phyloP scores from a whole-genome alignment of 2,797 vertebrate species.

The Anolis apletophallus region DNA sequence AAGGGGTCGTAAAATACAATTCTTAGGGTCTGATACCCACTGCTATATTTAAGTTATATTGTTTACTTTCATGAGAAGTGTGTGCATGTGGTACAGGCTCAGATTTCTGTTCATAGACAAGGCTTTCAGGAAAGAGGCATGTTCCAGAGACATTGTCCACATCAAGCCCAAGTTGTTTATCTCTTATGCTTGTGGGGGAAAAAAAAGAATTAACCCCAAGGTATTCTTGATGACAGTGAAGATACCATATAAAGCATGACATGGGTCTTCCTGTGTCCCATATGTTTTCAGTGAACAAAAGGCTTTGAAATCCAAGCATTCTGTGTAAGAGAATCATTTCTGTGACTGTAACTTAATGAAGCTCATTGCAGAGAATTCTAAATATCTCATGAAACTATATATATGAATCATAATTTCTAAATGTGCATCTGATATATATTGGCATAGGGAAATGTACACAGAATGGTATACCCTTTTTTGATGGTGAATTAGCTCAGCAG shows the following conservation, averaged over 20 bases:
- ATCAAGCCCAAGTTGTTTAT: constrained; percentile 50
- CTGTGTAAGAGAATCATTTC: constrained; percentile 67
- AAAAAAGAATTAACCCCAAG: constrained; percentile 57
- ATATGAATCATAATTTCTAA: neutral
- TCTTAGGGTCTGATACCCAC: constrained; percentile 8
- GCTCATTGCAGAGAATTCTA: constrained; percentile 35
- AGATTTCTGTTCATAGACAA: constrained; percentile 47
- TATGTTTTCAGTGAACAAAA: constrained; percentile 63
- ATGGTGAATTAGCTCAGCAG: too few species aligned
- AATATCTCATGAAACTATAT: too few species aligned
- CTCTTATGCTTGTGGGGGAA: constrained; percentile 54
- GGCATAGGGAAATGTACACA: too few species aligned
- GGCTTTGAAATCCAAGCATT: constrained; percentile 71
- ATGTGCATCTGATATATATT: neutral
- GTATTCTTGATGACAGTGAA: constrained; percentile 54
- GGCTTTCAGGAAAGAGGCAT: constrained; percentile 53
- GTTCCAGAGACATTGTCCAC: constrained; percentile 47
- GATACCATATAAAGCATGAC: constrained; percentile 47
- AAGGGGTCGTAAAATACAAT: constrained; percentile 50
- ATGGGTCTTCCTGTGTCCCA: constrained; percentile 57
- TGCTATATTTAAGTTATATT: constrained; percentile 38
- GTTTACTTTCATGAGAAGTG: constrained; percentile 26
- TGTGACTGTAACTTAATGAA: constrained; percentile 71
- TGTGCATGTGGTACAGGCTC: constrained; percentile 48
- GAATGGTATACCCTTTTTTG: too few species aligned